Base-by-base conservation (phyloP, 2,797 vertebrate genomes). In the Thaleichthys pacificus region DNA sequence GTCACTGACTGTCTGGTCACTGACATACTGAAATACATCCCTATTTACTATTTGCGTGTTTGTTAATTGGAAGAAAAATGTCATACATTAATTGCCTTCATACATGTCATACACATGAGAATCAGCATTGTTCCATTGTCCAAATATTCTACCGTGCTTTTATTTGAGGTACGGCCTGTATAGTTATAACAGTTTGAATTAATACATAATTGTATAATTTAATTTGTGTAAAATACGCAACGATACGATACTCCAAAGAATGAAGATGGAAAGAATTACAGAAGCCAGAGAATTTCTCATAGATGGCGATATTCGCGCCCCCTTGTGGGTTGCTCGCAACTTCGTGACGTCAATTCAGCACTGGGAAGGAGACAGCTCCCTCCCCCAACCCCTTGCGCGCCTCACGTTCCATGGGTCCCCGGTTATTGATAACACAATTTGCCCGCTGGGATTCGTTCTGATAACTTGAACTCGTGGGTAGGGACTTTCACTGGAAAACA, bases 321-420 rank as follows among this genome's bases (percentile, higher is more conserved):
- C 83, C 89, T 89, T 0, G 73, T 62, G 91, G 87, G 47, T 66
- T 83, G 57, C 75, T 74, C 68, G 64, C 87, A 71, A 84, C 74
- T 87, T 83, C 85, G 91, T 94, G 92, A 93, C 92, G 92, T 93
- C 91, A 93, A 89, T 94, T 92, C 90, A 93, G 93, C 91, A 92
- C 92, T 90, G 87, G 87, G 88, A 87, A 88, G 15, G 82, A 90
- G 89, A 93, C 91, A 93, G 93, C 90, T 91, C 91, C 91, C 89
- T 81, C 89, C 87, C 85, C 82, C 81, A 83, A 63, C 84, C 82
- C 88, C 85, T 87, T 28, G 66, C 88, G 89, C 86, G 85, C 88
- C 84, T 89, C 88, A 90, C 89, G 87, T 90, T 91, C 89, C 89
- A 88, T 89, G 89, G 91, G 82, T 91, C 85, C 89, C 90, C 84